Evolutionary conservation across 2,113 vertebrate species (phyloP), one percentile per base, ranked within the genome.

Genomic region (Anhinga rufa): DNA sequence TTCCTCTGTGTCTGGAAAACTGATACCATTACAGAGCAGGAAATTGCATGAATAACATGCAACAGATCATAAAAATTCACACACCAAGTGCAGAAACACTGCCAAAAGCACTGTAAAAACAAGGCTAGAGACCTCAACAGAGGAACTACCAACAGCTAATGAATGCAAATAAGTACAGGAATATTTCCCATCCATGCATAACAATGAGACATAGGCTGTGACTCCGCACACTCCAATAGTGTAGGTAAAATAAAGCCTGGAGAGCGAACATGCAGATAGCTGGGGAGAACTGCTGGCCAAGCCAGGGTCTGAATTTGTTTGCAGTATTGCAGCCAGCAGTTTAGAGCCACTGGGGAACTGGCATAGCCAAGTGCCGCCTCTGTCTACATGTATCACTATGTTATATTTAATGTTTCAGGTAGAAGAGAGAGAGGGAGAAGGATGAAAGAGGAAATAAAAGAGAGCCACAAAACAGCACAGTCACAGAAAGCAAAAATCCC

Each of bases 11-110:
- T 98, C 98, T 98, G 98, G 98, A 97, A 98, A 98, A 98, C 96
- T 96, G 95, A 98, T 98, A 98, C 98, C 97, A 98, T 98, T 98
- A 98, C 98, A 97, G 98, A 96, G 97, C 98, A 98, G 98, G 98
- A 99, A 98, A 98, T 97, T 97, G 98, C 95, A 98, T 94, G 97
- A 98, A 98, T 97, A 98, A 98, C 98, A 98, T 98, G 98, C 98
- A 98, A 98, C 96, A 98, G 97, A 98, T 98, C 95, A 97, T 96
- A 98, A 98, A 98, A 98, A 98, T 98, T 98, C 98, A 97, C 98
- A 97, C 97, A 98, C 97, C 92, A 91, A 98, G 86, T 95, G 96
- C 97, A 96, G 97, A 98, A 98, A 97, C 97, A 97, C 94, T 97
- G 97, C 98, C 96, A 98, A 98, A 97, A 98, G 97, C 98, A 97